Evolutionary conservation across 2,888 invertebrate genomes (phyloP), one percentile per base, ranked within the genome.

Genomic region (Ferdinandea cuprea): DNA sequence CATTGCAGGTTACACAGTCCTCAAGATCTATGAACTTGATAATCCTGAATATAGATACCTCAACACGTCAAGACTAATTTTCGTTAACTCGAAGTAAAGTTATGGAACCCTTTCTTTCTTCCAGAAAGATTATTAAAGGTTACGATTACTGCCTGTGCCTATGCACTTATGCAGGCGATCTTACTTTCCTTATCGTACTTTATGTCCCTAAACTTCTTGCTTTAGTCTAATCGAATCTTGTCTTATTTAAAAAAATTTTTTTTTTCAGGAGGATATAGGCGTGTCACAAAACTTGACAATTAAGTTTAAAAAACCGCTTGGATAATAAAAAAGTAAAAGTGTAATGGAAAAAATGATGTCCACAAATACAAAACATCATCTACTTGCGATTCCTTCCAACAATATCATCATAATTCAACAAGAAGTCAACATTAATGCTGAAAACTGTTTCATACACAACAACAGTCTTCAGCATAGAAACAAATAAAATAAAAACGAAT

Each of bases 391-490:
- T 5, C 5, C 28, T 17, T 48, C n/a, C 44, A 17, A 0, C 56
- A 54, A 3, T 21, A 15, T 15, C 25, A 68, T 35, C 28, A 42
- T 5, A 7, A 13, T 15, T 6, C 37, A 68, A 15, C 44, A 28
- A 56, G 9, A 8, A 25, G 58, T 58, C 25, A 44, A 46, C 17
- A 40, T 58, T 40, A 21, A 40, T 30, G 37, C 37, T 11, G 46
- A 48, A 48, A 37, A 48, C 17, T 25, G 35, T 8, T 13, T 37
- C 40, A 58, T 30, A 28, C 19, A 48, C n/a, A 58, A 30, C 15
- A 9, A 13, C 7, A 11, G 4, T 3, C 13, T 13, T 19, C 17
- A 17, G 19, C 7, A 7, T 68, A 46, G 15, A 40, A 28, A 8
- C n/a, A 44, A 30, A 9, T 4, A 19, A 30, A 46, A 25, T 0